A percentile compares a stretch with the other conserved stretches of the same genome.
Evolutionary conservation across 35 echinoderm and acorn worm genomes (phyloP).

Genomic region (Amphiura filiformis): DNA sequence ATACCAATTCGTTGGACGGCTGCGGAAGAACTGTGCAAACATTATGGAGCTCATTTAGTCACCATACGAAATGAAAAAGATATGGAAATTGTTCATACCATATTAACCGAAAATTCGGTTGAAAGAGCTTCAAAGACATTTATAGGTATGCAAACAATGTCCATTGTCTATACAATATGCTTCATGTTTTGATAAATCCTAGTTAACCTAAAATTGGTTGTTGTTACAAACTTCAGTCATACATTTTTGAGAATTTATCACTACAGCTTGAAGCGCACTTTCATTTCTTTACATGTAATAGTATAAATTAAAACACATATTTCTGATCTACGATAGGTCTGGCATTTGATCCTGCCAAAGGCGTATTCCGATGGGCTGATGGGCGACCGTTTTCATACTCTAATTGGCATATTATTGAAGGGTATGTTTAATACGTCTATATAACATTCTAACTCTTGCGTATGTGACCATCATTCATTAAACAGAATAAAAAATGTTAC

Average conservation of each 20-base stretch:
- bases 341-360: background rate
- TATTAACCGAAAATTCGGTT: conserved; percentile 63
- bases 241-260: too few species aligned
- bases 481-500: too few species aligned
- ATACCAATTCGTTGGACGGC: conserved; percentile 55
- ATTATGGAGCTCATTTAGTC: conserved; percentile 45
- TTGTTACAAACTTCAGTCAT: too few species aligned
- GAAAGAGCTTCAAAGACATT: conserved; percentile 35
- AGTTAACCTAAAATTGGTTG: too few species aligned
- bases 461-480: too few species aligned
- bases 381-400: background rate
- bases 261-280: too few species aligned
- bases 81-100: conserved; percentile 81
- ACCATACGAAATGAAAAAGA: conserved; percentile 59
- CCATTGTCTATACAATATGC: too few species aligned
- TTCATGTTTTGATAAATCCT: too few species aligned
- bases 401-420: background rate
- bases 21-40: conserved; percentile 51
- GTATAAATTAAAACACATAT: too few species aligned
- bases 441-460: too few species aligned
- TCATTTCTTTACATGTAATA: too few species aligned
- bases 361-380: background rate
- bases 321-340: too few species aligned
- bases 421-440: background rate
- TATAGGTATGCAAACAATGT: conserved; percentile 12